These are phyloP conservation scores for Charanyca ferruginea DNA, from an alignment of 2,888 invertebrate genomes.

Conservation along the genomic window DNA sequence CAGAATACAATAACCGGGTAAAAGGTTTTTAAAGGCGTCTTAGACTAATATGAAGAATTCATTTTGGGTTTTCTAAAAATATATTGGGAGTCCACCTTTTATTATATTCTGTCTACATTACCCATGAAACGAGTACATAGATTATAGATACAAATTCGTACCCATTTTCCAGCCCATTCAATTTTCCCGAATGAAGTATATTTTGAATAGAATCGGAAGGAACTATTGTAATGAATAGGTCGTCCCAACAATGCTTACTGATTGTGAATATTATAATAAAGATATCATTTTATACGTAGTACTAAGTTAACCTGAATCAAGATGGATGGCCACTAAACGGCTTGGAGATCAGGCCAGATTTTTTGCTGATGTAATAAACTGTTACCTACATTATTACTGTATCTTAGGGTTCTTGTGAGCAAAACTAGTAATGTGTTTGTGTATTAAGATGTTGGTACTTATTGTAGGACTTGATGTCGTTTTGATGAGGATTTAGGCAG, in stretches of 20 bases:
- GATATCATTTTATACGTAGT: conserved; percentile 40
- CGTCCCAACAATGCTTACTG: conserved; percentile 29
- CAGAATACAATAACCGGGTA: too few relatives aligned
- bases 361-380: conserved; percentile 35
- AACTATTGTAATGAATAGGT: conserved; percentile 46
- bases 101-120: conserved; percentile 16
- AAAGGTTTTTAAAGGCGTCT: too few relatives aligned
- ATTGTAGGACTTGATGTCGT: conserved; percentile 38
- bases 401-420: conserved; percentile 12
- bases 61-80: too few relatives aligned
- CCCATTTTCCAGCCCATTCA: conserved; percentile 46
- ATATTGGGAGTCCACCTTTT: conserved; percentile 4
- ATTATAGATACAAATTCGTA: conserved; percentile 24
- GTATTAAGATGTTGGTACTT: conserved; percentile 36
- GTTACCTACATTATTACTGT: conserved; percentile 3
- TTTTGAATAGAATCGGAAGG: conserved; percentile 40
- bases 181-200: conserved; percentile 29
- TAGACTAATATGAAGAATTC: too few relatives aligned
- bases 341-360: conserved; percentile 43
- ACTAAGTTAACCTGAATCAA: conserved; percentile 34
- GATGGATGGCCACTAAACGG: conserved; percentile 48
- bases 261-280: conserved; percentile 52
- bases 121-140: background rate
- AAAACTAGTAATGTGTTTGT: conserved; percentile 21
- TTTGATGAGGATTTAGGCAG: conserved; percentile 12